Conservation (phyloP, 2,888 invertebrate genomes). For the Nemapogon koenigi region DNA sequence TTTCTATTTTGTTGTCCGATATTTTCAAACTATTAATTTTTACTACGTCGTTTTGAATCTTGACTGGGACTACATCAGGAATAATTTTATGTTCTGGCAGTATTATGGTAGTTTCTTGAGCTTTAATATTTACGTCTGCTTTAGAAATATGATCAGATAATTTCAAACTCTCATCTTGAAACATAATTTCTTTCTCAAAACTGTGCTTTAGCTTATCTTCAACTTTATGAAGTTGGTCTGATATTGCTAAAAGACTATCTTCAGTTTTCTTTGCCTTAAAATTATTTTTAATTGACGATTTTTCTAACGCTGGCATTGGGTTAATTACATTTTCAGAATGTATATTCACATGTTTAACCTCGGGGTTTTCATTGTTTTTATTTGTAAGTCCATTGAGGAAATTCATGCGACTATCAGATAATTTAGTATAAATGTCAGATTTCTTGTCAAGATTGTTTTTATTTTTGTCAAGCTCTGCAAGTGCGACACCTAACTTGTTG, state of each 20-base stretch:
- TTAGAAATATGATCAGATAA: slow-evolving; percentile 28
- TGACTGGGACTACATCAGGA: slow-evolving; percentile 31
- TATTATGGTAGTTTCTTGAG: slow-evolving; percentile 31
- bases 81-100: slow-evolving; percentile 30
- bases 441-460: slow-evolving; percentile 42
- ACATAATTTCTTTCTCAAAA: slow-evolving; percentile 49
- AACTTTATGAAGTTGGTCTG: slow-evolving; percentile 52
- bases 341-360: slow-evolving; percentile 32
- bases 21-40: slow-evolving; percentile 22
- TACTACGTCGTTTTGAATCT: slow-evolving; percentile 32
- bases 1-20: slow-evolving; percentile 16
- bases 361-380: slow-evolving; percentile 30
- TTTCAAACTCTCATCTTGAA: slow-evolving; percentile 39
- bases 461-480: slow-evolving; percentile 65
- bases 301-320: slow-evolving; percentile 17
- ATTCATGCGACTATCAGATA: slow-evolving; percentile 54
- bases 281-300: slow-evolving; percentile 15
- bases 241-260: slow-evolving; percentile 56
- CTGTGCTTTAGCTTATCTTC: slow-evolving; percentile 55
- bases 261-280: slow-evolving; percentile 52
- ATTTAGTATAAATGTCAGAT: slow-evolving; percentile 49
- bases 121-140: slow-evolving; percentile 22
- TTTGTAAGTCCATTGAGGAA: slow-evolving; percentile 54
- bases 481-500: slow-evolving; percentile 71
- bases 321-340: slow-evolving; percentile 25